Evolutionary conservation across 1,140 invertebrate species (phyloP).

Genomic region (Heliconius hewitsoni): DNA sequence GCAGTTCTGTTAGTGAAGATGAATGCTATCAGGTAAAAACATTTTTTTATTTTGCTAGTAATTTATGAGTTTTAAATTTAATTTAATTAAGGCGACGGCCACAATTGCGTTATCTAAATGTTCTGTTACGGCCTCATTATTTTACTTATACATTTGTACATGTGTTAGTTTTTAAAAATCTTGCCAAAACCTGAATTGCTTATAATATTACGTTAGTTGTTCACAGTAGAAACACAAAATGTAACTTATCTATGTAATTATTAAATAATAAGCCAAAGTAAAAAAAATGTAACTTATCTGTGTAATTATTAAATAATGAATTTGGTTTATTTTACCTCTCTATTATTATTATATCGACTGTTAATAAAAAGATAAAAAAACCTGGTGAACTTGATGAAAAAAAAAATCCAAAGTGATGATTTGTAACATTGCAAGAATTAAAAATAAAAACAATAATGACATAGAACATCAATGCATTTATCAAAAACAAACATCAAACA

Average conservation of each 20-base stretch:
- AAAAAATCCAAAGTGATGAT: no score
- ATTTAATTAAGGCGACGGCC: neutral
- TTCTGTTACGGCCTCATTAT: slow-evolving; percentile 3
- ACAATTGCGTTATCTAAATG: slow-evolving; percentile 21
- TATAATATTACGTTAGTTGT: neutral
- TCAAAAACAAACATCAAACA: slow-evolving; percentile 23
- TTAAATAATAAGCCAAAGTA: no score
- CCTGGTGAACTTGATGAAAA: no score
- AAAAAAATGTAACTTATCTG: no score
- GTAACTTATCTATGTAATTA: no score
- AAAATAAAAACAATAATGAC: neutral
- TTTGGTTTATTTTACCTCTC: no score
- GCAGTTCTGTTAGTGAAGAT: slow-evolving; percentile 78
- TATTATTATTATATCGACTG: no score
- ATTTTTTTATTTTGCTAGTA: neutral
- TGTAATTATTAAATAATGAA: no score
- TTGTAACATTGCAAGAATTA: neutral
- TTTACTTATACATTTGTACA: neutral
- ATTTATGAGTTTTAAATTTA: neutral
- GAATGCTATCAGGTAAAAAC: slow-evolving; percentile 71
- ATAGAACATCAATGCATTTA: neutral
- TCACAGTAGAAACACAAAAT: no score
- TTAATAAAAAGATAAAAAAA: no score
- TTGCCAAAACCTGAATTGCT: neutral
- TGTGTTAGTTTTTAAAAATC: neutral